Base-by-base conservation (phyloP, 2,113 vertebrate genomes). In the Onychostoma macrolepis region DNA sequence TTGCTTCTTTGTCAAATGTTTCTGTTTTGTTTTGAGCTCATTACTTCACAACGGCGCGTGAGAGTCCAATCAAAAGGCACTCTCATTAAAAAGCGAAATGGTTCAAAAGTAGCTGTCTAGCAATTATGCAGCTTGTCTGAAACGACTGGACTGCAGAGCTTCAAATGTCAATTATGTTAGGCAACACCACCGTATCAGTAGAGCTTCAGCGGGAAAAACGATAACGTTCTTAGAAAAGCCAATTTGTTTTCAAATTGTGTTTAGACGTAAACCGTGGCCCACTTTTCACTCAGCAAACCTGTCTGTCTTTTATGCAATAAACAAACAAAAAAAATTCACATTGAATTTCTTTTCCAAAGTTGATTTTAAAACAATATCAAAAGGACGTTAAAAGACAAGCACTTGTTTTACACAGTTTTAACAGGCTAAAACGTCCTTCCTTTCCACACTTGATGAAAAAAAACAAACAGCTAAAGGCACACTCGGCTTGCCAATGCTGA, bases 11-110 rank as follows among this genome's bases (percentile, higher is more conserved):
- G 48, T 75, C 45, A 75, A 87, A 30, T 17, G 43, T 61, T 89
- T 85, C 43, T n/a, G 38, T 72, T 83, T 84, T 75, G 45, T 85
- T 77, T 85, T 43, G 45, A 87, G 87, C 71, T 89, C 86, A 91
- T 89, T 89, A 88, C 87, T 88, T 86, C 71, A 80, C 38, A 56
- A 67, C 26, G 69, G 75, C 76, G 71, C 86, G 85, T 87, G 45
- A 75, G 87, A 79, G 87, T 41, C 84, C 85, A 87, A 89, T 92
- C 88, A 90, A 88, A 90, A 87, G 74, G 67, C 85, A 38, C 80
- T 80, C 87, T 85, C 84, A 87, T 88, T 87, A 90, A 90, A 92
- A 87, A 86, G 79, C 74, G 43, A 80, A 87, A 89, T 85, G 88
- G 86, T 87, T 83, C 63, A 87, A 84, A 88, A 86, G 82, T 65